Evolutionary conservation across 2,888 invertebrate species (phyloP), one percentile per base, ranked within the genome.

Genomic region (Vanessa cardui): DNA sequence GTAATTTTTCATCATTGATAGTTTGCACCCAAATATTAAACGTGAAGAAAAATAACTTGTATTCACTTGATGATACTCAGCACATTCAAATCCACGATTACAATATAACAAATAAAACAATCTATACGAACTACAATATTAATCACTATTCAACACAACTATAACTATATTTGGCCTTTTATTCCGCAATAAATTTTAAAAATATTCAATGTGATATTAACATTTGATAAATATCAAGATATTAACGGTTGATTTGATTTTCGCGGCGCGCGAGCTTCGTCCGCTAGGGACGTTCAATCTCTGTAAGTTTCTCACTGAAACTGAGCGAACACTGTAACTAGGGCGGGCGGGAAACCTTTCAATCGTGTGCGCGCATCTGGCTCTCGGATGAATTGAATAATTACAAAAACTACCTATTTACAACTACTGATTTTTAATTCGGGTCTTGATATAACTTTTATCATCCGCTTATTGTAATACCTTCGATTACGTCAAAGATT

Each of bases 311-410:
- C 33, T 39, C 62, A 45, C 33, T 71, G 64, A 64, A 71, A 73
- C 73, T 73, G 72, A 71, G 50, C 69, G 61, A 60, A 49, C 46
- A 44, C 49, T 45, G 66, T 33, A 49, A 20, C 52, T 67, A 65
- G 65, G 73, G 66, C 67, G 72, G 69, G 72, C 68, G 74, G 73
- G 72, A 61, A 62, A 67, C 20, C 47, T 20, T 31, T 63, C 67
- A 58, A 56, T 69, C 59, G 39, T 49, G 44, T 59, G 66, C 67
- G 67, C 67, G 67, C 72, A 69, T 69, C 68, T 67, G 61, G 52
- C 58, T 39, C 59, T 46, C 16, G 62, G 62, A 59, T 66, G 66
- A 64, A 68, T 64, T 68, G 68, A 59, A 64, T 49, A 66, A 68
- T 64, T 64, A 68, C 47, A 54, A 58, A 61, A 62, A 31, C 6